Evolutionary conservation across 2,113 vertebrate species (phyloP).

Genomic region (Phoxinus phoxinus): DNA sequence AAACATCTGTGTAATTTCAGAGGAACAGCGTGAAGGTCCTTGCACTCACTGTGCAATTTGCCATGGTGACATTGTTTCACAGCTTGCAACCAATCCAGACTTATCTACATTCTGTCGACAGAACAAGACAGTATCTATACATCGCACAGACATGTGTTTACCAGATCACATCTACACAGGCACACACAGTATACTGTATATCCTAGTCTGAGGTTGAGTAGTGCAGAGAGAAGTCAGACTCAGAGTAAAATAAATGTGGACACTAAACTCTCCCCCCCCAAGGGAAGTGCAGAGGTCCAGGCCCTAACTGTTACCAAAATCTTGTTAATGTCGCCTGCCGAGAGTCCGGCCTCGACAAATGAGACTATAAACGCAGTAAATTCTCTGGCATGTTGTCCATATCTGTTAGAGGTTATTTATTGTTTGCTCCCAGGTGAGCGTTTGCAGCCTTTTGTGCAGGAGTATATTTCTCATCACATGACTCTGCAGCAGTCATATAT

Average conservation of each 20-base stretch:
- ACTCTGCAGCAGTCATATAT: constrained; percentile 53
- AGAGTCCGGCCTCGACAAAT: constrained; percentile 45
- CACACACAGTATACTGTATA: constrained; percentile 13
- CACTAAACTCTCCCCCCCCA: constrained; percentile 27
- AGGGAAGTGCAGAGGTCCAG: constrained; percentile 29
- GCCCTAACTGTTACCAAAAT: constrained; percentile 46
- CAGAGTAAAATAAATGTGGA: constrained; percentile 32
- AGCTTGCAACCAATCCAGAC: constrained; percentile 27
- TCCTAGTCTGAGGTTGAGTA: not conserved
- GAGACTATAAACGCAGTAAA: constrained; percentile 52
- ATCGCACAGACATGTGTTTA: not conserved
- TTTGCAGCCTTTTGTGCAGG: constrained; percentile 44
- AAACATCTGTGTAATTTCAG: constrained; percentile 58
- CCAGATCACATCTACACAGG: not conserved
- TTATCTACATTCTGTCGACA: constrained; percentile 33
- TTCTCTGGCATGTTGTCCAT: constrained; percentile 49
- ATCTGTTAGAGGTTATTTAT: constrained; percentile 55
- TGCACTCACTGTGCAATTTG: constrained; percentile 29
- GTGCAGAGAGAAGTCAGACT: constrained; percentile 6
- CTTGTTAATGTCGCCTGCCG: constrained; percentile 42
- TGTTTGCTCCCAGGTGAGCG: constrained; percentile 52
- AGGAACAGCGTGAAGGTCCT: constrained; percentile 51
- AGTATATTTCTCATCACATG: constrained; percentile 28
- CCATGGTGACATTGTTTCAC: constrained; percentile 45
- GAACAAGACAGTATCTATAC: constrained; percentile 25